Evolutionary conservation across 2,888 invertebrate species (phyloP), one percentile per base, ranked within the genome.

Genomic region (Drymonia ruficornis): DNA sequence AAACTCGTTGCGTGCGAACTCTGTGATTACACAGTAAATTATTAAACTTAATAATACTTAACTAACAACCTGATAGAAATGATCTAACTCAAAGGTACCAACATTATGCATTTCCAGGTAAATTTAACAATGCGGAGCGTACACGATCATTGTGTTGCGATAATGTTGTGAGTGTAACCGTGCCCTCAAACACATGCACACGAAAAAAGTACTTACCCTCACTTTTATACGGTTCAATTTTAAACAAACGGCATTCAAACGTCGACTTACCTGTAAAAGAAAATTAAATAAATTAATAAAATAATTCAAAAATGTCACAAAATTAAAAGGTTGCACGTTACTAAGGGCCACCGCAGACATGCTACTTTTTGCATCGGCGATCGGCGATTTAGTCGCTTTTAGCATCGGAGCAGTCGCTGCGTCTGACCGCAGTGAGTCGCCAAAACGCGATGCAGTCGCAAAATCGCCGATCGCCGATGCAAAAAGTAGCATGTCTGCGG

Each of bases 231-330:
- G 59, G 66, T 60, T 59, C 66, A 72, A 75, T 81, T 81, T 80
- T 74, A 83, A 83, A 83, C 80, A 84, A 72, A 59, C 51, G 50
- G 60, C 67, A 74, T 80, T 83, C 80, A 76, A 81, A 77, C 70
- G 67, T 62, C 63, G 72, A 86, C 89, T 90, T 90, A 91, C 90
- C 90, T 90, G 86, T 87, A 66, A 60, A 80, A 76, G 48, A 58
- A 83, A 76, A 76, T 80, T 80, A 79, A 74, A 72, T 59, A 53
- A 74, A 80, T 83, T 80, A 83, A 15, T 15, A n/a, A n/a, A 38
- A 38, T 5, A 2, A 9, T 6, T 15, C 4, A 23, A 23, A 7
- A 23, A 23, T 4, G 23, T 23, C 23, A 23, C 23, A 7, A 23
- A 0, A n/a, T n/a, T n/a, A n/a, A n/a, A n/a, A n/a, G n/a, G n/a